Evolutionary conservation across 2,797 vertebrate species (phyloP).

Genomic region (Benthosema pterotum): DNA sequence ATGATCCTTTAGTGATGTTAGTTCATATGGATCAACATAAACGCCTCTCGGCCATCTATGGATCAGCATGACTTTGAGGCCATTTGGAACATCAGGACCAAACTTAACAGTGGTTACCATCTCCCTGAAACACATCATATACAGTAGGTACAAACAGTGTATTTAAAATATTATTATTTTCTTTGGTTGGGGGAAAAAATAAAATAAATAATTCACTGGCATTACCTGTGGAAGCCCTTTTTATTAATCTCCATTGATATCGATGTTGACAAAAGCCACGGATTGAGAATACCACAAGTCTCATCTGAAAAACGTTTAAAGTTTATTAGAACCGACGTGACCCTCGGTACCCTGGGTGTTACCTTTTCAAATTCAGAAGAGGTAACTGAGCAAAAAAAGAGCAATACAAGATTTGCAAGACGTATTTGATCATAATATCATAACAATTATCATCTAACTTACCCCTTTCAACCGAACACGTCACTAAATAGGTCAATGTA

Average conservation of each 20-base stretch:
- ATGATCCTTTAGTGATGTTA: constrained; percentile 79
- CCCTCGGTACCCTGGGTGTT: too few relatives aligned
- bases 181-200: background rate
- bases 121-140: constrained; percentile 78
- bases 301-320: constrained; percentile 60
- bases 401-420: background rate
- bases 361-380: too few relatives aligned
- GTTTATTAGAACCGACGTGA: background rate
- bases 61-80: constrained; percentile 76
- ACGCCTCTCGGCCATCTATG: constrained; percentile 82
- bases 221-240: constrained; percentile 92
- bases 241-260: constrained; percentile 83
- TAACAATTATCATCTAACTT: background rate
- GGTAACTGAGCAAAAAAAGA: too few relatives aligned
- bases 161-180: background rate
- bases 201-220: background rate
- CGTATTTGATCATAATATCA: background rate
- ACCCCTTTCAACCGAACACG: constrained; percentile 47
- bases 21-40: constrained; percentile 90
- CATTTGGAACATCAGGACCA: constrained; percentile 46
- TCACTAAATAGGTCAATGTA: constrained; percentile 39
- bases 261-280: constrained; percentile 58
- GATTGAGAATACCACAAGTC: constrained; percentile 62
- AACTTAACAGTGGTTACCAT: constrained; percentile 80
- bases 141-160: background rate